These are phyloP conservation scores for Telmatherina bonti DNA, from an alignment of 2,797 vertebrate species.

Conservation along the genomic window DNA sequence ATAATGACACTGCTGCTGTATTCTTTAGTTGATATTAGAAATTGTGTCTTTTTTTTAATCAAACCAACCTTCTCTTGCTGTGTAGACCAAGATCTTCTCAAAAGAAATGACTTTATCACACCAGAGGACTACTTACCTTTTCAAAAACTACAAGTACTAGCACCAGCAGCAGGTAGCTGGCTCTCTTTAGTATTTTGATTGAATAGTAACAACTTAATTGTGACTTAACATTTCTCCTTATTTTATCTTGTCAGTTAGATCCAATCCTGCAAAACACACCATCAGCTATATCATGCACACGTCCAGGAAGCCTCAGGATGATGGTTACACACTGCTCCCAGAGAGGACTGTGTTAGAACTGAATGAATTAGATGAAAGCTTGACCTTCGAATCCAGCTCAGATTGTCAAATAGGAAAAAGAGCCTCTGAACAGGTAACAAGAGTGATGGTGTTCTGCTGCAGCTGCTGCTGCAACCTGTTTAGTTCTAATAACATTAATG, in stretches of 20 bases:
- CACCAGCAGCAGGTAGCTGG: constrained; percentile 84
- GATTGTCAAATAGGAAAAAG: constrained; percentile 38
- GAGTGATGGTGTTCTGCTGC: not conserved
- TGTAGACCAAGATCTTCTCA: constrained; percentile 86
- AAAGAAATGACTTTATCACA: constrained; percentile 85
- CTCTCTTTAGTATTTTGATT: not conserved
- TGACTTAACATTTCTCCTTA: not conserved
- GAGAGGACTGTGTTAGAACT: constrained; percentile 22
- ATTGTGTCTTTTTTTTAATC: constrained; percentile 72
- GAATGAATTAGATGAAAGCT: constrained; percentile 65
- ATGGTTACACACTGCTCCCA: constrained; percentile 47
- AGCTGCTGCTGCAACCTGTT: not conserved
- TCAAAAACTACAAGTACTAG: constrained; percentile 55
- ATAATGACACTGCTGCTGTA: not conserved
- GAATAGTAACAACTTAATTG: not conserved
- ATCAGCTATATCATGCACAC: constrained; percentile 67
- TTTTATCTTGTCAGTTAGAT: constrained; percentile 73
- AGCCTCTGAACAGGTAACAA: constrained; percentile 70
- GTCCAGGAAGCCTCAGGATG: constrained; percentile 51
- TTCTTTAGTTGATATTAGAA: not conserved
- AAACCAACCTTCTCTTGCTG: constrained; percentile 85
- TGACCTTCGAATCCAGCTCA: constrained; percentile 62
- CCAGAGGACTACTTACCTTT: constrained; percentile 87
- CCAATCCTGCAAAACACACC: constrained; percentile 70
- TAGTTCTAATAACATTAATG: too few relatives aligned